Evolutionary conservation across 2,888 invertebrate species (phyloP), one percentile per base, ranked within the genome.

Genomic region (Sthenelais limicola): DNA sequence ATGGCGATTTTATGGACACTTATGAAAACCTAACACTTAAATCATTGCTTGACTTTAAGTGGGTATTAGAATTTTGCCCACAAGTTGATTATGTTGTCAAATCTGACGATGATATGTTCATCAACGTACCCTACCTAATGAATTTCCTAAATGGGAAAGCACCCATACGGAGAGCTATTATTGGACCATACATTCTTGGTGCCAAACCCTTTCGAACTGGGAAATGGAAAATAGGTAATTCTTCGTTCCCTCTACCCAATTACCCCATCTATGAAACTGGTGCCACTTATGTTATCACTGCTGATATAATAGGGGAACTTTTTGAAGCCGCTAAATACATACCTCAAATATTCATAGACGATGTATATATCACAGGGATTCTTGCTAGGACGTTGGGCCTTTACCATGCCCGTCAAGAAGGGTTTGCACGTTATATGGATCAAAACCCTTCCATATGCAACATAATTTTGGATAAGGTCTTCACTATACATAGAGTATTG

Each of bases 71-170:
- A 35, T 67, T 58, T 43, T 79, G 79, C 43, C 72, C 71, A 15
- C 43, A 28, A 15, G 76, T 71, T 15, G 73, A 72, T 28, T 77
- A 72, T 32, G 43, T 78, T 18, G 21, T 79, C 24, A 79, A 79
- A 69, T 78, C 78, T 66, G 79, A 79, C 58, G 78, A 79, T 52
- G 79, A 79, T 68, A 78, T 79, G 78, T 68, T 79, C 32, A 62
- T 79, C 32, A 79, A 79, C 47, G 12, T 79, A 0, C 79, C 79
- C 18, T 62, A 71, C 21, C 35, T 79, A n/a, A 12, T 74, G 26
- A 28, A 68, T n/a, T 43, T 74, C 26, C 47, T 79, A 18, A n/a
- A 35, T 12, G 26, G 48, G 3, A 26, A 49, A 2, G 54, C 73
- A 3, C 26, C 49, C 47, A 66, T 76, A 43, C 24, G 43, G 1